Evolutionary conservation across 2,888 invertebrate species (phyloP).

Genomic region (Craniophora ligustri): DNA sequence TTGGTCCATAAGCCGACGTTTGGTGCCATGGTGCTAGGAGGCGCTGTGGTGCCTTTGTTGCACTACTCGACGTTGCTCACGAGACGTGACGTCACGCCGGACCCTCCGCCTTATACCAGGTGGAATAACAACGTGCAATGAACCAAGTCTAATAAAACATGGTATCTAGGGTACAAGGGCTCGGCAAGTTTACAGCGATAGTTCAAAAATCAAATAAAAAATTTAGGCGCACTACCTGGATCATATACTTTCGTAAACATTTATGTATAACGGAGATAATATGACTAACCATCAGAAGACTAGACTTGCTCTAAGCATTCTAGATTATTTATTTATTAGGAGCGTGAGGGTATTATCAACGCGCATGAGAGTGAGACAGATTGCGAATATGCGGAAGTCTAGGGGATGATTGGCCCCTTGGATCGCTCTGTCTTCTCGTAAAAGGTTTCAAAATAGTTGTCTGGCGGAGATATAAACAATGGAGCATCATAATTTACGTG

Average conservation of each 20-base stretch:
- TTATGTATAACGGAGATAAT: too few species aligned
- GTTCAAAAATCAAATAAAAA: background rate
- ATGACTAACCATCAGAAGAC: background rate
- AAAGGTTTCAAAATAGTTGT: too few species aligned
- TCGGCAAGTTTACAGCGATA: too few species aligned
- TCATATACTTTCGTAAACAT: too few species aligned
- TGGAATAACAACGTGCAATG: conserved; percentile 68
- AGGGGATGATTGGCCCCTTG: too few species aligned
- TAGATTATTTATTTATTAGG: background rate
- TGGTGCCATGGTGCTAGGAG: conserved; percentile 72
- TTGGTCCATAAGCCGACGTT: conserved; percentile 77
- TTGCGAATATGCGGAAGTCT: too few species aligned
- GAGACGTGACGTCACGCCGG: conserved; percentile 60
- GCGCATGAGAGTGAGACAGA: too few species aligned
- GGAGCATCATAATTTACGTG: too few species aligned
- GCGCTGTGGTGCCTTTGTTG: conserved; percentile 71
- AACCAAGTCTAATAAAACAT: conserved; percentile 32
- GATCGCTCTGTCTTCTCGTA: too few species aligned
- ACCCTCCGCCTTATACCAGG: conserved; percentile 63
- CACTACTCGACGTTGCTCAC: conserved; percentile 78
- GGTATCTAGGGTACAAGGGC: too few species aligned
- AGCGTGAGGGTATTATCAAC: too few species aligned
- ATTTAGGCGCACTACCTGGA: background rate
- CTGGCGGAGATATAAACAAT: too few species aligned
- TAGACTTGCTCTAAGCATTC: background rate